These are phyloP conservation scores for Solea solea DNA, from an alignment of 2,113 vertebrate species.

Conservation along the genomic window DNA sequence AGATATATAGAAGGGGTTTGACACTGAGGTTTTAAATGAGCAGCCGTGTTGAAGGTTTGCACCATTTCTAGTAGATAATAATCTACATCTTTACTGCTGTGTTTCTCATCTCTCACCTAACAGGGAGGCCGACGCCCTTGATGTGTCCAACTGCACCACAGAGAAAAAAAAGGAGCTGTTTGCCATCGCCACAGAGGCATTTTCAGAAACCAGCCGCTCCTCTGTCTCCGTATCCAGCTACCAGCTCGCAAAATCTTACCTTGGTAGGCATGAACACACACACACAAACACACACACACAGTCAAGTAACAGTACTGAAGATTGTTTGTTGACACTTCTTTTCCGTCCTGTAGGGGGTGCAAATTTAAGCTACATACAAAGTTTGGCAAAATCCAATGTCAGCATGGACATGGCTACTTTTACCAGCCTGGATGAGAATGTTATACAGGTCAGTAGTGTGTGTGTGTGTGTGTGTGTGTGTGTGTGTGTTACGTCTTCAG, in stretches of 20 bases:
- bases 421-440: constrained; percentile 40
- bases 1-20: too few relatives aligned
- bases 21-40: too few relatives aligned
- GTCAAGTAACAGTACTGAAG: background rate
- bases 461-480: background rate
- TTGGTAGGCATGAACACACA: constrained; percentile 75
- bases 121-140: constrained; percentile 68
- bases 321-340: background rate
- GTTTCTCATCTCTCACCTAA: background rate
- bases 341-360: constrained; percentile 63
- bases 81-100: too few relatives aligned
- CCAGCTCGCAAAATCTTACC: constrained; percentile 68
- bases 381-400: constrained; percentile 38
- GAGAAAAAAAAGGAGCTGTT: constrained; percentile 79
- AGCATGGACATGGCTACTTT: constrained; percentile 75
- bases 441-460: constrained; percentile 66
- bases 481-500: background rate
- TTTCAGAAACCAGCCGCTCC: background rate
- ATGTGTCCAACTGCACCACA: constrained; percentile 72
- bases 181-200: constrained; percentile 71
- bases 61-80: too few relatives aligned
- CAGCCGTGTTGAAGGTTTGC: too few relatives aligned
- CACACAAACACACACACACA: background rate
- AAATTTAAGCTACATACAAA: background rate
- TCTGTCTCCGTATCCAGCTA: constrained; percentile 51